These are phyloP conservation scores for Lateolabrax maculatus DNA, from an alignment of 2,797 vertebrate genomes.

Conservation along the genomic window DNA sequence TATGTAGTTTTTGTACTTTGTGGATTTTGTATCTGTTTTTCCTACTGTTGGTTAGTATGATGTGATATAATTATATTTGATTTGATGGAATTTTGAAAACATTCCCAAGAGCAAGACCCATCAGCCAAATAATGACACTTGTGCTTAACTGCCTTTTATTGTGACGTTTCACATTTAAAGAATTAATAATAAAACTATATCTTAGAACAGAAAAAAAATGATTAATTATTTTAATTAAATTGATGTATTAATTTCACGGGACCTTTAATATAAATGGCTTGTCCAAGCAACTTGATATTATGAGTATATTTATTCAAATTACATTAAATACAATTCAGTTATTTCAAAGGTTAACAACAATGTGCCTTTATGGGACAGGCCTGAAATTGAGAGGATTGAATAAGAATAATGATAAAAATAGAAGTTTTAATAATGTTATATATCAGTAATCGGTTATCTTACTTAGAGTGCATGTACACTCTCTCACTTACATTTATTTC, in stretches of 20 bases:
- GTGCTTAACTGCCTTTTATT: not conserved
- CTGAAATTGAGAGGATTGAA: constrained; percentile 1
- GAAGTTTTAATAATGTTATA: constrained; percentile 1
- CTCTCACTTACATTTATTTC: constrained; percentile 10
- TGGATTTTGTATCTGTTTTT: constrained; percentile 1
- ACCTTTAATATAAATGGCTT: not conserved
- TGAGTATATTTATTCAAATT: constrained; percentile 27
- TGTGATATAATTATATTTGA: not conserved
- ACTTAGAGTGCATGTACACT: not conserved
- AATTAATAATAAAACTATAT: not conserved
- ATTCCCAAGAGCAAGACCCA: not conserved
- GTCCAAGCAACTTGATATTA: not conserved
- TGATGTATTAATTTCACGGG: not conserved
- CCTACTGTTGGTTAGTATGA: not conserved
- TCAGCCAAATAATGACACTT: not conserved
- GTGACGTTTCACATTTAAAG: not conserved
- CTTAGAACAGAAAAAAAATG: not conserved
- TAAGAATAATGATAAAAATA: not conserved
- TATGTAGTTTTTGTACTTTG: not conserved
- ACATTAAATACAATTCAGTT: constrained; percentile 15
- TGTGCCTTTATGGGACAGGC: not conserved
- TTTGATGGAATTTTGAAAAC: not conserved
- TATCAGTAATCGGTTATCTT: not conserved
- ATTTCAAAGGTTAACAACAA: constrained; percentile 30
- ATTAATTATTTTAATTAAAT: too few species aligned